These are phyloP conservation scores for Myotis daubentonii DNA, from an alignment of 2,797 vertebrate genomes.

Conservation along the genomic window DNA sequence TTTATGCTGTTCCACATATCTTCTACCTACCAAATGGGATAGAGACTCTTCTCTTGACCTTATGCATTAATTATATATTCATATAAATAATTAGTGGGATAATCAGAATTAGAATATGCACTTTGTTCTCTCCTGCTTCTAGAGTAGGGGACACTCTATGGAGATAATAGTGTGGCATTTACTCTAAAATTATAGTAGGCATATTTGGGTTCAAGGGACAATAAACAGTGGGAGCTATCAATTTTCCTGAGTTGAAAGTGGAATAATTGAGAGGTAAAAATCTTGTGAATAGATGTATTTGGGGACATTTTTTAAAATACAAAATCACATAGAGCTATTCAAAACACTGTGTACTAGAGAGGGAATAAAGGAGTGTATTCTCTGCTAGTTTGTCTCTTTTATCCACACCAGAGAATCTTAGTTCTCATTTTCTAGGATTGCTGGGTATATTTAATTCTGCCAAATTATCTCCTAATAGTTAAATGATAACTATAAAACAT, in stretches of 20 bases:
- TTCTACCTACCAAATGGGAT: neutral
- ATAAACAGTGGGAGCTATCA: neutral
- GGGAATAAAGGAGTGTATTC: neutral
- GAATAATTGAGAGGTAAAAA: neutral
- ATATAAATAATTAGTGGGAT: neutral
- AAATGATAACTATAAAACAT: conserved; percentile 26
- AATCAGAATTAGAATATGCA: conserved; percentile 18
- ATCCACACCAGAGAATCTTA: neutral
- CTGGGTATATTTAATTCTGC: neutral
- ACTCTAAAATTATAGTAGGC: neutral
- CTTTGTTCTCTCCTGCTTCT: neutral
- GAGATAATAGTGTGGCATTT: neutral
- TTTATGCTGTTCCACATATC: neutral
- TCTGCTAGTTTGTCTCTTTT: conserved; percentile 10
- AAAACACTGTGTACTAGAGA: neutral
- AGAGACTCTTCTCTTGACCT: neutral
- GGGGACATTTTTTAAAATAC: neutral
- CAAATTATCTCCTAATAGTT: conserved; percentile 16
- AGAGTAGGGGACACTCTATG: neutral
- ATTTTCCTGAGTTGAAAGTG: neutral
- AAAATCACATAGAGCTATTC: conserved; percentile 28
- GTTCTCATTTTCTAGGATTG: conserved; percentile 37
- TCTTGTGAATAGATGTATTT: conserved; percentile 3
- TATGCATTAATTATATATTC: neutral
- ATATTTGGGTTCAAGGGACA: neutral